These are phyloP conservation scores for Burhinus bistriatus DNA, from an alignment of 2,113 vertebrate genomes.

Conservation along the genomic window DNA sequence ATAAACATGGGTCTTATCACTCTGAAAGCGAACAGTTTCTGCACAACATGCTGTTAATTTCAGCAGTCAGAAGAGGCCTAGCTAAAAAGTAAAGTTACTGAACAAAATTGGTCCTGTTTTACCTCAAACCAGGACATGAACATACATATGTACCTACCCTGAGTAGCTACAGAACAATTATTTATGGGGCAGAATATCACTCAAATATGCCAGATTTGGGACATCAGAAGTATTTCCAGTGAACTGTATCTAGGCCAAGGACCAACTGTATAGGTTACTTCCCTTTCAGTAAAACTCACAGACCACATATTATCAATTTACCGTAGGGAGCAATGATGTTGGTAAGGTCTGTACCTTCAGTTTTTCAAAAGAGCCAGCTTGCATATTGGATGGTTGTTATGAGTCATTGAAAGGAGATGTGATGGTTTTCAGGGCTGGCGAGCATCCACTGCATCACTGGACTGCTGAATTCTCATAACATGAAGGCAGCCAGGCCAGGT, in stretches of 20 bases:
- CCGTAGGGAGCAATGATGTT: background rate
- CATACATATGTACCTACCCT: background rate
- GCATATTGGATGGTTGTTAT: background rate
- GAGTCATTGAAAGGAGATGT: background rate
- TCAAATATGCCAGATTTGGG: background rate
- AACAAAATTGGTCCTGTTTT: too few relatives aligned
- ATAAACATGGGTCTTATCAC: too few relatives aligned
- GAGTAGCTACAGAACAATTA: background rate
- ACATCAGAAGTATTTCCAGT: background rate
- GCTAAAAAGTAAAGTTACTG: too few relatives aligned
- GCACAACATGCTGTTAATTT: too few relatives aligned
- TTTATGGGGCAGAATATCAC: background rate
- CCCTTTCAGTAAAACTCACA: background rate
- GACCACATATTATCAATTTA: background rate
- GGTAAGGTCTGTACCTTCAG: background rate
- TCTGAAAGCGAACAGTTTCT: too few relatives aligned
- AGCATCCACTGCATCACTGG: background rate
- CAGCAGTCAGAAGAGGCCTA: too few relatives aligned
- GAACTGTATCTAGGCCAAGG: background rate
- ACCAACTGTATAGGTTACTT: background rate
- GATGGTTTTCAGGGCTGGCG: background rate
- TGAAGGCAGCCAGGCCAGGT: accelerated
- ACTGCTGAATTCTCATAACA: background rate
- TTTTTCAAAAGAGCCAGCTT: background rate
- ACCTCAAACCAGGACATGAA: too few relatives aligned